Evolutionary conservation across 2,113 vertebrate species (phyloP), one percentile per base, ranked within the genome.

Genomic region (Hippocampus guttulatus): DNA sequence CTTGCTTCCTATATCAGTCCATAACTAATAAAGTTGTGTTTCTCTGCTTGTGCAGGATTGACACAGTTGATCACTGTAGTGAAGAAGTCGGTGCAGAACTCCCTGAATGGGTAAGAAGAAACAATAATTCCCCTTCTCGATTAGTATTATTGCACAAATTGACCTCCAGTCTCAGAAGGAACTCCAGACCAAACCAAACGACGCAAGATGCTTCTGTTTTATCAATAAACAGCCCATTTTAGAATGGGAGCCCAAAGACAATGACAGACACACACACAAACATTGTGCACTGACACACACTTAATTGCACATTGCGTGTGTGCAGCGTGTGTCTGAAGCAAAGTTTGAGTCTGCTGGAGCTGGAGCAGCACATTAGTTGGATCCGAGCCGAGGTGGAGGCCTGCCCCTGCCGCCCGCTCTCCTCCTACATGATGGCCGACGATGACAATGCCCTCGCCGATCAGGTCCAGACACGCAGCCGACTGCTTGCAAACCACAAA

Each of bases 381-480:
- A 94, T 99, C 85, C 89, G 96, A 76, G 90, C 88, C 7, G 85
- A 92, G 68, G 91, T 96, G 77, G 96, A 99, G 84, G 75, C 91
- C 3, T 83, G 81, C 6, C 79, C 89, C 5, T 85, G 82, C 69
- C 73, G 90, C 45, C 82, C 92, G 1, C 88, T 98, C 58, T 94
- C 94, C 80, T 93, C 91, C 76, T 99, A 95, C 85, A 90, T 99
- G 93, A 93, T 99, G 92, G 93, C 97, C 30, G 95, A 96, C 79
- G 96, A 96, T 77, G 95, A 98, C 88, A 92, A 93, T 65, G 93
- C 94, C 0, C 90, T 99, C 60, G 92, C 93, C n/a, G 90, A 91
- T 52, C 97, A 99, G 95, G 97, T 98, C 81, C 18, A 21, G 0
- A 41, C 60, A 41, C 45, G 15, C 2, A 3, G 55, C 23, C 3